Percentiles rank a stretch among this genome's conserved stretches.
Evolutionary conservation across 1,140 invertebrate species (phyloP).

Genomic region (Drosophila suzukii): DNA sequence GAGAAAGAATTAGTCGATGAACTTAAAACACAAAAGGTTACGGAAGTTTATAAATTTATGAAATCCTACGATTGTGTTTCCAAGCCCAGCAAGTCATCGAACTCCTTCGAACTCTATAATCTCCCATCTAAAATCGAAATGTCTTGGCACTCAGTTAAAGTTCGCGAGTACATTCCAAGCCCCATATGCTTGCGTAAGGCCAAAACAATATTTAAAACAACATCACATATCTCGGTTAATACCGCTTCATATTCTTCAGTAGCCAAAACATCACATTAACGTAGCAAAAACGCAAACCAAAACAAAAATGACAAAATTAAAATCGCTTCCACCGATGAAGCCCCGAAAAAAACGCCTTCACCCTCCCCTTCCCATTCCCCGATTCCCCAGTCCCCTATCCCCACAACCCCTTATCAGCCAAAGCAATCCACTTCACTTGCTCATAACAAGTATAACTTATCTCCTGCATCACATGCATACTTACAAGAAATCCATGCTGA

Average conservation of each 20-base stretch:
- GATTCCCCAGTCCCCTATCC: not conserved
- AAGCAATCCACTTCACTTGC: too few species aligned
- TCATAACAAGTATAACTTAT: too few species aligned
- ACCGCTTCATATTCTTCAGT: slow-evolving; percentile 13
- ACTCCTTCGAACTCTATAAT: slow-evolving; percentile 3
- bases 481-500: slow-evolving; percentile 1
- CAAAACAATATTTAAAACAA: too few species aligned
- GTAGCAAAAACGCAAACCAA: slow-evolving; percentile 12
- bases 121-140: slow-evolving; percentile 6
- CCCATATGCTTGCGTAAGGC: too few species aligned
- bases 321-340: not conserved
- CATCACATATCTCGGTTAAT: not conserved
- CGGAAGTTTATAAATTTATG: slow-evolving; percentile 1
- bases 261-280: slow-evolving; percentile 7
- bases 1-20: not conserved
- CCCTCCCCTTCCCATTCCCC: too few species aligned
- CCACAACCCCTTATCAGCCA: too few species aligned
- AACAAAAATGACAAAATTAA: slow-evolving; percentile 14
- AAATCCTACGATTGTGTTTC: slow-evolving; percentile 4
- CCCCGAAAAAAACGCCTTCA: not conserved
- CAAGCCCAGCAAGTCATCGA: slow-evolving; percentile 5
- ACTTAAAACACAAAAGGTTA: too few species aligned
- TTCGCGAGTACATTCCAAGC: not conserved
- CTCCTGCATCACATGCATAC: too few species aligned
- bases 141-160: slow-evolving; percentile 12